Conservation (phyloP, 2,797 vertebrate species). For the Chaetodon trifasciatus region DNA sequence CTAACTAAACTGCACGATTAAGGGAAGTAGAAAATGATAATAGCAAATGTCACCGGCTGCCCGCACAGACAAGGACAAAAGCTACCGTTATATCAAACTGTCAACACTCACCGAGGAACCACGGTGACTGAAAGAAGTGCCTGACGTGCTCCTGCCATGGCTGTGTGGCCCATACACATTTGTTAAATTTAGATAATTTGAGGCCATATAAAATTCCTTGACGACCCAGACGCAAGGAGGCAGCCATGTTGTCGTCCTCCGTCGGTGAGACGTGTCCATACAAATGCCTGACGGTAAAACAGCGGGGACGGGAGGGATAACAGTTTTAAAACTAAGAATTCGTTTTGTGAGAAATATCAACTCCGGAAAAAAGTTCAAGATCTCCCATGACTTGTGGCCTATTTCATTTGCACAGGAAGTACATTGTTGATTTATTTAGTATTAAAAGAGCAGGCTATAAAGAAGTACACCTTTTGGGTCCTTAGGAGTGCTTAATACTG, state of each 20-base stretch:
- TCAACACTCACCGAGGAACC: conserved; percentile 80
- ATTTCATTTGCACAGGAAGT: accelerated
- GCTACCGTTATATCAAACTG: accelerated
- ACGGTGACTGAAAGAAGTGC: conserved; percentile 76
- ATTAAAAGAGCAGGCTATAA: conserved; percentile 15
- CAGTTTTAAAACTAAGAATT: accelerated
- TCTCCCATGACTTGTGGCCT: accelerated
- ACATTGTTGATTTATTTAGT: accelerated
- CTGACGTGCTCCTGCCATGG: conserved; percentile 68
- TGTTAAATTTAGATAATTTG: conserved; percentile 69
- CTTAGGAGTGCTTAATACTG: background rate
- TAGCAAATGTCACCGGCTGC: conserved; percentile 23
- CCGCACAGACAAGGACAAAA: background rate
- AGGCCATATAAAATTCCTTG: conserved; percentile 78
- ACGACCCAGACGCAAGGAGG: conserved; percentile 86
- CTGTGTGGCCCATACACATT: conserved; percentile 52
- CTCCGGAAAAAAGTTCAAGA: accelerated
- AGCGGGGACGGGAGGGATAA: accelerated
- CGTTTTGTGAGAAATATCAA: accelerated
- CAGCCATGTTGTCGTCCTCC: conserved; percentile 86
- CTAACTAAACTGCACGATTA: background rate
- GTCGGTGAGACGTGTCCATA: conserved; percentile 24
- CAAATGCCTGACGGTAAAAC: conserved; percentile 66
- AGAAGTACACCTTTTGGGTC: conserved; percentile 22
- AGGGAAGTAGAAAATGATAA: background rate